Base-by-base conservation (phyloP, 1,140 invertebrate species). In the Mamestra configurata region DNA sequence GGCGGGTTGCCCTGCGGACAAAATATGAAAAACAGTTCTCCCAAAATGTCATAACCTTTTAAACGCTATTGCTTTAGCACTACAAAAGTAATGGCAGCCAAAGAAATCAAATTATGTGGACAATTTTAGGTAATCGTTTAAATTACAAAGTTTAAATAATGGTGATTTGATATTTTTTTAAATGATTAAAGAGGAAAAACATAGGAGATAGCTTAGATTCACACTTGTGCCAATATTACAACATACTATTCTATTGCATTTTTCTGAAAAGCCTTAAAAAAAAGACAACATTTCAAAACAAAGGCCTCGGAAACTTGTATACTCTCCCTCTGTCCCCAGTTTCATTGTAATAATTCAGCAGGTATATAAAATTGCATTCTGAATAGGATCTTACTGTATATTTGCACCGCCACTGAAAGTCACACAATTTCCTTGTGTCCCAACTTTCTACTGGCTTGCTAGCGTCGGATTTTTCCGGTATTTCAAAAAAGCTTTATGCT, bases 361-460 rank as follows among this genome's bases (percentile, higher is more conserved):
- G 6, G 11, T 46, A 13, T 10, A 46, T 11, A 46, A 55, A 27
- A 24, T 10, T 35, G 5, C n/a, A 43, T 43, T 22, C 35, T 43
- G 61, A 66, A 43, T 43, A n/a, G 18, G 37, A 40, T 31, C 24
- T 59, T 31, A 72, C 66, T 18, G 75, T 77, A 70, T 81, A 61
- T 81, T 75, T 59, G 55, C 57, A 31, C 24, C 35, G 59, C 70
- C 40, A 79, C 77, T 72, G 53, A 79, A 73, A 83, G 81, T 79
- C 81, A 79, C 80, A 80, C 83, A 88, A 88, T 88, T 84, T 84
- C 79, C 76, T 77, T 77, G 70, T 78, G 82, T 84, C 83, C 79
- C 75, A 75, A 80, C 43, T 80, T 80, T 73, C 59, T 66, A 84
- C 80, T 79, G 79, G 76, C 79, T 81, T 77, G 80, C 81, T 82